Evolutionary conservation across 2,797 vertebrate genomes (phyloP).

Genomic region (Peromyscus aztecus): DNA sequence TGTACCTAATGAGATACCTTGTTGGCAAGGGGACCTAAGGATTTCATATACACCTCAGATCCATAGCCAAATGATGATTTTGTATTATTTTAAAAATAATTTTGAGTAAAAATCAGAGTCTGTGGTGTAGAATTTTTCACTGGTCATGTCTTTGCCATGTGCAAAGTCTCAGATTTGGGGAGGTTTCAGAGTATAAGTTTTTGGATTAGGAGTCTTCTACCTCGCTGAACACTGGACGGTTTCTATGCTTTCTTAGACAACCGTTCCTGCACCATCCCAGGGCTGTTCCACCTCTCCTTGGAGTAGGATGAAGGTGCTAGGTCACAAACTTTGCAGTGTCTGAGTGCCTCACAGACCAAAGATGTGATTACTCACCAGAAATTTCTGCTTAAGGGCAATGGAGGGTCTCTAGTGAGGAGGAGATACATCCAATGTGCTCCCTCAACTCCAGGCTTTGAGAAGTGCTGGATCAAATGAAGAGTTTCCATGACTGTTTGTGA

Average conservation of each 20-base stretch:
- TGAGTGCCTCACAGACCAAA: too few species aligned
- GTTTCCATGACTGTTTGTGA: rapidly evolving
- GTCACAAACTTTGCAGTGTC: rapidly evolving
- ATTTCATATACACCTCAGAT: background rate
- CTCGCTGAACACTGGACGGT: rapidly evolving
- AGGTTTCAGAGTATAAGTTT: background rate
- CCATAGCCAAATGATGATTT: background rate
- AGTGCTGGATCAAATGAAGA: rapidly evolving
- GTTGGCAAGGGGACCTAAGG: background rate
- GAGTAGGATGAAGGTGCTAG: rapidly evolving
- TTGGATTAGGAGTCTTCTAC: background rate
- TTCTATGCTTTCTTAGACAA: rapidly evolving
- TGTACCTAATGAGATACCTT: too few species aligned
- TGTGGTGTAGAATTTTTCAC: background rate
- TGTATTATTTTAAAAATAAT: background rate
- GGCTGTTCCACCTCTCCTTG: rapidly evolving
- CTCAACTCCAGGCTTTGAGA: rapidly evolving
- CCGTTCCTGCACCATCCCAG: background rate
- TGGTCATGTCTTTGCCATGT: background rate
- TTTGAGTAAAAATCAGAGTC: background rate
- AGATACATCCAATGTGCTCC: rapidly evolving
- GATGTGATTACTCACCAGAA: rapidly evolving
- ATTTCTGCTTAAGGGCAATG: rapidly evolving
- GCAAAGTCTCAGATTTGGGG: background rate
- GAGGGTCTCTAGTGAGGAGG: background rate